Evolutionary conservation across 2,888 invertebrate species (phyloP).

Genomic region (Leptinotarsa rubiginosa): DNA sequence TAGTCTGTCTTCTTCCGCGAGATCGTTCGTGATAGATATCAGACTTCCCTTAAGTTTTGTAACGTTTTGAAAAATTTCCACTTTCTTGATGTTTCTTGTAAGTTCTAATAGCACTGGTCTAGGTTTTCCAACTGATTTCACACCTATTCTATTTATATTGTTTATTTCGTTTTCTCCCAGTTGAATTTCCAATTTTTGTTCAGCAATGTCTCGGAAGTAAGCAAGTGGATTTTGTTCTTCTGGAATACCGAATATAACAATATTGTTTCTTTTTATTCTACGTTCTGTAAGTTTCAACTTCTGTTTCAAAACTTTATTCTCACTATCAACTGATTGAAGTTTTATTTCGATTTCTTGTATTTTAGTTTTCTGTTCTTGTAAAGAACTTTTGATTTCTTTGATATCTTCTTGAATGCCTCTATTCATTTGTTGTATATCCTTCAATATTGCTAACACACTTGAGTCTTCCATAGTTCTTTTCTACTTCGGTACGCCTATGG

Average conservation of each 20-base stretch:
- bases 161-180: conserved; percentile 19
- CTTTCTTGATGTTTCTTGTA: conserved; percentile 17
- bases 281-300: conserved; percentile 22
- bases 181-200: conserved; percentile 20
- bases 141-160: conserved; percentile 14
- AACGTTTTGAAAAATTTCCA: conserved; percentile 12
- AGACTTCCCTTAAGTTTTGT: conserved; percentile 6
- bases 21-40: conserved; percentile 8
- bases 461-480: conserved; percentile 12
- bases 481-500: conserved; percentile 17
- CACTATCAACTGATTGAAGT: conserved; percentile 20
- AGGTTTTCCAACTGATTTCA: conserved; percentile 12
- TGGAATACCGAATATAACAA: conserved; percentile 11
- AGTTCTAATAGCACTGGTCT: conserved; percentile 21
- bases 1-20: conserved; percentile 6
- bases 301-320: conserved; percentile 18
- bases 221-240: conserved; percentile 18
- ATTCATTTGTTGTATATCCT: conserved; percentile 19
- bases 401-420: conserved; percentile 9
- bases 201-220: conserved; percentile 21
- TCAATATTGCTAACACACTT: conserved; percentile 18
- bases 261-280: conserved; percentile 8
- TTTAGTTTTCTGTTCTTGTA: conserved; percentile 17
- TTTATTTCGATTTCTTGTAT: conserved; percentile 16
- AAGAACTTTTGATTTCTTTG: conserved; percentile 10